Percentiles rank a stretch among this genome's conserved stretches.
phyloP scores from a whole-genome alignment of 1,140 invertebrate species.

The Aphaenogaster rudis region DNA sequence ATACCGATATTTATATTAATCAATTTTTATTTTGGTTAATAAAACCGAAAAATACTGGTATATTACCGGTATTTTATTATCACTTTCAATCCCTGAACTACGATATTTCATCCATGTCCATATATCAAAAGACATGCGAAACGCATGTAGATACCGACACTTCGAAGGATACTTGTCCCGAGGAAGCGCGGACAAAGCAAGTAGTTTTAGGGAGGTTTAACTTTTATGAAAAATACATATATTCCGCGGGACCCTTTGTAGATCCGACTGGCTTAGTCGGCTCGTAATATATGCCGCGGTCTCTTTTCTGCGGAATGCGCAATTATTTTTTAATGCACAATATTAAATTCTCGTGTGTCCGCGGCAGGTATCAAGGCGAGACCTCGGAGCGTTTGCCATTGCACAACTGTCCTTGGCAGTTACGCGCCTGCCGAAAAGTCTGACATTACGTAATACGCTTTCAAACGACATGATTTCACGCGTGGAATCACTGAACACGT shows the following conservation, averaged over 20 bases:
- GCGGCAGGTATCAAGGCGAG: slow-evolving; percentile 28
- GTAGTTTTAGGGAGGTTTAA: slow-evolving; percentile 72
- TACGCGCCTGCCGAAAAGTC: not conserved
- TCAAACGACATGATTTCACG: not conserved
- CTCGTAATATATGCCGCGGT: slow-evolving; percentile 65
- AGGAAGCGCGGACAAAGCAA: slow-evolving; percentile 36
- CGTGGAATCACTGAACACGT: not conserved
- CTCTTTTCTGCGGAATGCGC: slow-evolving; percentile 64
- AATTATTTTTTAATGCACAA: slow-evolving; percentile 74
- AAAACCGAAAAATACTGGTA: too few species aligned
- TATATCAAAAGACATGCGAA: too few species aligned
- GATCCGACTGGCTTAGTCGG: slow-evolving; percentile 35
- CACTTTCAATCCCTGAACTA: too few species aligned
- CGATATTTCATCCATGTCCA: too few species aligned
- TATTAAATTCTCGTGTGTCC: slow-evolving; percentile 70
- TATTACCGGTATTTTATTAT: too few species aligned
- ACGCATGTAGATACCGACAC: slow-evolving; percentile 8
- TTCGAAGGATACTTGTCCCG: slow-evolving; percentile 64
- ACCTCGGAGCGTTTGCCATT: not conserved
- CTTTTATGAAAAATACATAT: slow-evolving; percentile 70
- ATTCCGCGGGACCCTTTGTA: slow-evolving; percentile 66
- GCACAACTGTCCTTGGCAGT: not conserved
- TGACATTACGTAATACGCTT: slow-evolving; percentile 18
- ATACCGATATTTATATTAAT: too few species aligned
- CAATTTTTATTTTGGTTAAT: too few species aligned